Evolutionary conservation across 2,113 vertebrate species (phyloP).

Genomic region (Polyodon spathula): DNA sequence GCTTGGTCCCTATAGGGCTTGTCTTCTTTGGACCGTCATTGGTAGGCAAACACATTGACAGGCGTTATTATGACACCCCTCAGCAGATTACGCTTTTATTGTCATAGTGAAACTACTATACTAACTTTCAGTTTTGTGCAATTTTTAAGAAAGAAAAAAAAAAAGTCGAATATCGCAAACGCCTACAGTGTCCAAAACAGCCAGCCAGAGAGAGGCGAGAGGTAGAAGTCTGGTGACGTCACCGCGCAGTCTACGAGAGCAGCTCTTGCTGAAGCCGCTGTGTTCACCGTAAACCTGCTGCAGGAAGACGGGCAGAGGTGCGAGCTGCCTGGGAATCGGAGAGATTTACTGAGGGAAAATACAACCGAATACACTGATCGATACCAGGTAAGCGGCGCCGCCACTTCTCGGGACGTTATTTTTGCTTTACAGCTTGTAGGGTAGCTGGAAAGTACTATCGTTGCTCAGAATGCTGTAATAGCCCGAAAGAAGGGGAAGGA

Average conservation of each 20-base stretch:
- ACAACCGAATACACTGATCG: not conserved
- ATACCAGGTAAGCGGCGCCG: not conserved
- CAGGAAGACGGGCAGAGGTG: constrained; percentile 4
- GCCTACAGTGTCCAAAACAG: not conserved
- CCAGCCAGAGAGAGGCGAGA: too few relatives aligned
- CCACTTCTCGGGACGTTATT: not conserved
- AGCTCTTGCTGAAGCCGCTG: constrained; percentile 9
- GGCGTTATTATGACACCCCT: too few relatives aligned
- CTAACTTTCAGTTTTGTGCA: too few relatives aligned
- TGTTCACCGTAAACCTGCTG: constrained; percentile 11
- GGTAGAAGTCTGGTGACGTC: constrained; percentile 12
- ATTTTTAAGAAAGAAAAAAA: not conserved
- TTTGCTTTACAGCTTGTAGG: too few relatives aligned
- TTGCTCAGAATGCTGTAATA: too few relatives aligned
- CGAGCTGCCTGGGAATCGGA: not conserved
- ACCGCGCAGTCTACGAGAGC: constrained; percentile 4
- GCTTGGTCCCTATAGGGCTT: too few relatives aligned
- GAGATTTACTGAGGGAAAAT: not conserved
- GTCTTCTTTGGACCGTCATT: too few relatives aligned
- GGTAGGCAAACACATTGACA: too few relatives aligned
- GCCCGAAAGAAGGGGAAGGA: constrained; percentile 8
- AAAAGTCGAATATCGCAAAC: not conserved
- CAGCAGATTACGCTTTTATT: too few relatives aligned
- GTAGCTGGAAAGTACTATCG: too few relatives aligned
- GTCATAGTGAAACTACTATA: too few relatives aligned